These are phyloP conservation scores for Bilobella aurantiaca DNA, from an alignment of 1,140 invertebrate species.

Conservation along the genomic window DNA sequence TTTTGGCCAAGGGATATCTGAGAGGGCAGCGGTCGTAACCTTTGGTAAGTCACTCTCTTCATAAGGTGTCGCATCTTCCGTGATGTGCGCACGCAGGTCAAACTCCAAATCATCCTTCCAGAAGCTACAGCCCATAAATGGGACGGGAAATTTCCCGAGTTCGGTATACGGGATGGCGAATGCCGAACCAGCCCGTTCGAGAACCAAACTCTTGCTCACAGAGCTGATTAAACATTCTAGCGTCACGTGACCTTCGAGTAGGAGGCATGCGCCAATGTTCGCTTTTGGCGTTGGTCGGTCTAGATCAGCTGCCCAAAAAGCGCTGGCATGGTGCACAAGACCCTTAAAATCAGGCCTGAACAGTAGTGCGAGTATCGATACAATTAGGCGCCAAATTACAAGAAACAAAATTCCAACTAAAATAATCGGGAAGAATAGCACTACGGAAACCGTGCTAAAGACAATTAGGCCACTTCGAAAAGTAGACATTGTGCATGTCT, in stretches of 20 bases:
- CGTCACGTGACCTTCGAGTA: background rate
- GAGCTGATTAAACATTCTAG: background rate
- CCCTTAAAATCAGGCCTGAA: background rate
- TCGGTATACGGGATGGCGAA: background rate
- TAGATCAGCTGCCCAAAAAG: background rate
- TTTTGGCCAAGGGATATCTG: background rate
- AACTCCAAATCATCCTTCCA: background rate
- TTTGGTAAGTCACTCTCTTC: background rate
- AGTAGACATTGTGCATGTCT: background rate
- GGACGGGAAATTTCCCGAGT: background rate
- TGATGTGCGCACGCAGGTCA: background rate
- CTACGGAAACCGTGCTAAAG: background rate
- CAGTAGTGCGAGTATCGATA: background rate
- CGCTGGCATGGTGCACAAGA: background rate
- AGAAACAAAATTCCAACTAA: background rate
- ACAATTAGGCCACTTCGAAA: background rate
- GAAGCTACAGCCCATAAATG: background rate
- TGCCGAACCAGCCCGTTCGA: background rate
- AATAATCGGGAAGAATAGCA: background rate
- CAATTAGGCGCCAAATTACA: background rate
- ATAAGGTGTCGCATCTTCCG: background rate
- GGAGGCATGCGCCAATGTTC: background rate
- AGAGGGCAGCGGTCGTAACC: background rate
- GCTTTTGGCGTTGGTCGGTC: background rate
- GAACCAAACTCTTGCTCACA: background rate